These are phyloP conservation scores for Melanotus villosus DNA, from an alignment of 2,888 invertebrate species.

Conservation along the genomic window DNA sequence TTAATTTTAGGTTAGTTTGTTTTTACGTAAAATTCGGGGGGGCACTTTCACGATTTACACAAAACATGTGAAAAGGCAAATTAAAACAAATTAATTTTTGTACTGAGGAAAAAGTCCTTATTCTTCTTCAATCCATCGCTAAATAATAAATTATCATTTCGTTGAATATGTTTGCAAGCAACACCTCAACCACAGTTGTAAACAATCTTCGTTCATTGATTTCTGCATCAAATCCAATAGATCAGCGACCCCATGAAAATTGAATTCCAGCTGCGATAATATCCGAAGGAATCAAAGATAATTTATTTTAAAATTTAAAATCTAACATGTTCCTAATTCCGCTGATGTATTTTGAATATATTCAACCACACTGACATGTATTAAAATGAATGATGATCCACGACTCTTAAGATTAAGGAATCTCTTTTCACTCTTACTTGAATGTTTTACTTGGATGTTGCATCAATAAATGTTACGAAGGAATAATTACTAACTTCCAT, in stretches of 20 bases:
- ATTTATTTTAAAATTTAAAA: not conserved
- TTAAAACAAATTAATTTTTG: too few species aligned
- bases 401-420: not conserved
- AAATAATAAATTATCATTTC: too few species aligned
- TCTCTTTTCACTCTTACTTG: constrained; percentile 16
- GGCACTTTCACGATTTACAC: too few species aligned
- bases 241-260: constrained; percentile 11
- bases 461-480: not conserved
- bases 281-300: not conserved
- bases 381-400: not conserved
- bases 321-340: not conserved
- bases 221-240: not conserved
- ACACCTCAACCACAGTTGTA: too few species aligned
- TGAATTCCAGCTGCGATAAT: constrained; percentile 2
- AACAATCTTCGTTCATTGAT: not conserved
- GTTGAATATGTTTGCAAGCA: too few species aligned
- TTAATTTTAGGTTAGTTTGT: too few species aligned
- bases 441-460: not conserved
- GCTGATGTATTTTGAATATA: not conserved
- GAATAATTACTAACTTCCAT: constrained; percentile 2
- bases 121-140: too few species aligned
- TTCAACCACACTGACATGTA: too few species aligned
- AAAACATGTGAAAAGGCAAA: too few species aligned
- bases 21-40: too few species aligned
- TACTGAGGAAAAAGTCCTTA: too few species aligned